Conservation (phyloP, 2,888 invertebrate species). For the Chymomyza procnemis region DNA sequence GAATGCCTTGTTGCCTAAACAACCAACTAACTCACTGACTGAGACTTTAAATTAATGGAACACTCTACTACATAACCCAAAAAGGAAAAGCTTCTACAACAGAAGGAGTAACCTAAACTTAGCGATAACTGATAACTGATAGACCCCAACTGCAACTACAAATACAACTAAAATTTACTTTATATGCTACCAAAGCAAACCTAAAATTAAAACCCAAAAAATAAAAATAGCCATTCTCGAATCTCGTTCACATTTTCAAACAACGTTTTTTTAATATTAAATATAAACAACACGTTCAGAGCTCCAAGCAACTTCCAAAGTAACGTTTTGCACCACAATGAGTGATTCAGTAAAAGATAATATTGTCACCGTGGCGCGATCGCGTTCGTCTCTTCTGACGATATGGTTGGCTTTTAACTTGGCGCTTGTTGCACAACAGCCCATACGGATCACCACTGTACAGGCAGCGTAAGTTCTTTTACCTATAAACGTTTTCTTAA, state of each 20-base stretch:
- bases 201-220: not conserved
- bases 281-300: conserved; percentile 6
- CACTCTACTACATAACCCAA: not conserved
- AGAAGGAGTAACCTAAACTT: conserved; percentile 6
- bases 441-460: conserved; percentile 76
- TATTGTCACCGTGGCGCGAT: conserved; percentile 71
- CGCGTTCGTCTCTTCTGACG: conserved; percentile 76
- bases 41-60: conserved; percentile 40
- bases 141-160: conserved; percentile 45
- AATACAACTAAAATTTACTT: conserved; percentile 60
- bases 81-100: conserved; percentile 19
- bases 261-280: conserved; percentile 49
- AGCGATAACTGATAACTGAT: conserved; percentile 29
- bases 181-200: conserved; percentile 47
- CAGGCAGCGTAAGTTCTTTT: conserved; percentile 78
- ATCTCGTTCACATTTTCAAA: conserved; percentile 41
- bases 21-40: conserved; percentile 70
- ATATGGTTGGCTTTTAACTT: conserved; percentile 78
- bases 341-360: conserved; percentile 77
- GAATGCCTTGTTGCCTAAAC: conserved; percentile 68
- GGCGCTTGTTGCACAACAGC: conserved; percentile 78
- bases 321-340: conserved; percentile 48
- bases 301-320: conserved; percentile 31
- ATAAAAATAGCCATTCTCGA: conserved; percentile 5
- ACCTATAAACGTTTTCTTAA: too few relatives aligned